Base-by-base conservation (phyloP, 2,888 invertebrate species). In the Tanaodytes sp. region DNA sequence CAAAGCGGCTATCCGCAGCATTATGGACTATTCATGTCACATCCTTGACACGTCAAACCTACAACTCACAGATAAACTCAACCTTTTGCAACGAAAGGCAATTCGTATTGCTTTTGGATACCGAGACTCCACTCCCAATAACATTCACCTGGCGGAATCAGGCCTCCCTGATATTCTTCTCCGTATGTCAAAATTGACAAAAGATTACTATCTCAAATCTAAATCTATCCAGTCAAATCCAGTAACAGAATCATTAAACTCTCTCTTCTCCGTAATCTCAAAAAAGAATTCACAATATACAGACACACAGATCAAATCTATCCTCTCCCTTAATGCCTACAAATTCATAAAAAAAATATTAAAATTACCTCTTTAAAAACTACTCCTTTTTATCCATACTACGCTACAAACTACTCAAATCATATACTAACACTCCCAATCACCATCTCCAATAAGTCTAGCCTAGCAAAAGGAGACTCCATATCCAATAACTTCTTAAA, bases 101-200 rank as follows among this genome's bases (percentile, higher is more conserved):
- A 45, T 45, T 8, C 6, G 52, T n/a, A 31, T 62, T 9, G 45
- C 45, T 1, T 14, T 62, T 5, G 61, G 61, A 1, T 39, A 39
- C 9, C 8, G 61, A 1, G 11, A 62, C 31, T 62, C 61, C 1
- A 62, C 61, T 0, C 61, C 61, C 0, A 62, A 52, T 15, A 52
- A 46, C 3, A 51, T 51, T 1, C 1, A 51, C 1, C 0, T 15
- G 1, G 36, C 36, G 0, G 51, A 61, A 43, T n/a, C 19, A 0
- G 49, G 59, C 5, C 33, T 33, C 5, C 33, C 33, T 3, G n/a
- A 33, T 11, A 33, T 33, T 8, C 3, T n/a, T 11, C 33, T 33
- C 12, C 33, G 12, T 33, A 11, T 33, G 5, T 2, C 5, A 2
- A 39, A 39, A 39, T 4, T 39, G 39, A 6, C 39, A 15, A 14